Base-by-base conservation (phyloP, 2,888 invertebrate genomes). In the Cantharis nigra region DNA sequence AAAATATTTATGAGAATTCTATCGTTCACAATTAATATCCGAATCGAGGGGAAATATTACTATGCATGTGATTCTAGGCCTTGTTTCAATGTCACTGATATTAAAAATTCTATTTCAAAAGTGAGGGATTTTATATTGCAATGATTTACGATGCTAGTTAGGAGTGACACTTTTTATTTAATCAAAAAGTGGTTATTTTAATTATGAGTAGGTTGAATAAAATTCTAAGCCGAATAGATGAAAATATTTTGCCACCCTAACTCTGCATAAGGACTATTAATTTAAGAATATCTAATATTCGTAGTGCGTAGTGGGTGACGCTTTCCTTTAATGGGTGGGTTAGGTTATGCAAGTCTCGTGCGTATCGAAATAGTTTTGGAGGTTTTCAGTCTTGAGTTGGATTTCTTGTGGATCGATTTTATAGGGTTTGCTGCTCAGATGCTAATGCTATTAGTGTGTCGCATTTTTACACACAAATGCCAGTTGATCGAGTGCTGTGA, bases 371-470 rank as follows among this genome's bases (percentile, higher is more conserved):
- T 78, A 78, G 78, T 79, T 78, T 69, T 76, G 78, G 76, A 78
- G 81, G 80, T 82, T 83, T 84, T 84, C 84, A 84, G 83, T 84
- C 84, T 26, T 85, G 84, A 85, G 82, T 82, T 76, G 84, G 83
- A 84, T 84, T 85, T 85, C 84, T 83, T 81, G 84, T 80, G 81
- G 83, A 83, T 84, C 83, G 83, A 82, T 82, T 85, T 84, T 82
- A 83, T 83, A 80, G 82, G 80, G 79, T 78, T 78, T 81, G 49
- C 49, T 81, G 82, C 82, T 81, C 80, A 80, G 80, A 83, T 84
- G 83, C 82, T 83, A 84, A 84, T 84, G 83, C 84, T 80, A 84
- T 83, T 84, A 84, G 83, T 81, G 83, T 83, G 84, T 83, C 82
- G 81, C 82, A 82, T 82, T 82, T 81, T 82, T 82, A 80, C 78